Evolutionary conservation across 2,797 vertebrate genomes (phyloP), one percentile per base, ranked within the genome.

Genomic region (Halcyon badia): DNA sequence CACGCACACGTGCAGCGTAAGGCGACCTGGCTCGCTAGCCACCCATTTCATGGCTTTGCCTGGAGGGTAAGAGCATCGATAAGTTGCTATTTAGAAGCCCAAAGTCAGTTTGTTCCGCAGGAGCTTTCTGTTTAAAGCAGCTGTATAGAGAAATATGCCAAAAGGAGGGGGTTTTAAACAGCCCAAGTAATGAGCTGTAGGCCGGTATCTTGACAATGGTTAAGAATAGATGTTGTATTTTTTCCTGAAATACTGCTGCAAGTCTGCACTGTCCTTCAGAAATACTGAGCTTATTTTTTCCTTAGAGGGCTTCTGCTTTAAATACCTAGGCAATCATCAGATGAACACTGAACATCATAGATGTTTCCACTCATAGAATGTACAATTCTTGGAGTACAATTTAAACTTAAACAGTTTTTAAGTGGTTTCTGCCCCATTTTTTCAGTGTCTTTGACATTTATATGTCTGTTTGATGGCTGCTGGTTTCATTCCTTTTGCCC

Each of bases 201-300:
- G 96, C 87, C 4, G 73, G 65, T 91, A 82, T 91, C 91, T 95
- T 96, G 92, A 95, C 94, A 91, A 65, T 95, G 91, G 91, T 88
- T 96, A 93, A 93, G 93, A 96, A 95, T 95, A 94, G 96, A 88
- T 21, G 46, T 42, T 8, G 48, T 92, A 56, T 95, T 91, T 96
- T 91, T 83, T 83, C 89, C 84, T 86, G 66, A 91, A 97, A 86
- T 94, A 86, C 62, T 78, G 49, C 87, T 92, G 82, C 54, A 92
- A 87, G 92, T 96, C 94, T 83, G 61, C 21, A 25, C 61, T 61
- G 65, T 83, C 62, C 72, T 83, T 95, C 96, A 92, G 51, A 97
- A 96, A 92, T 87, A 87, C 64, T 76, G 90, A 70, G 58, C 60
- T 94, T 73, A 41, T 94, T 89, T 94, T 69, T 95, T 52, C 44